A percentile compares a stretch with the other conserved stretches of the same genome.
Conservation (phyloP, 2,113 vertebrate genomes). For the Boleophthalmus pectinirostris region DNA sequence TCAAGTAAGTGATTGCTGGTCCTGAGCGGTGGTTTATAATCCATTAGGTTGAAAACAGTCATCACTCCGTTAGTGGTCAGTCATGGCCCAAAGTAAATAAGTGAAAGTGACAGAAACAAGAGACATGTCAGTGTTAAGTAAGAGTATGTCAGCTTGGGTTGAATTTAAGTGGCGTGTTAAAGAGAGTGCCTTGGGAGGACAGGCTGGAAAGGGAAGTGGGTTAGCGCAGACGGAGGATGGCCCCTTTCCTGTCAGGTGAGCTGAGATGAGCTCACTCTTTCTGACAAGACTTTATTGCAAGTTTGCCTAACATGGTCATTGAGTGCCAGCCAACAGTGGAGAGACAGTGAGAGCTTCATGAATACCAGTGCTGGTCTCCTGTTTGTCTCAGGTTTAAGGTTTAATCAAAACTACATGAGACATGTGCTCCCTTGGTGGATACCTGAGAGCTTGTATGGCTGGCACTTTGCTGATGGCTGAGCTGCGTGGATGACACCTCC, state of each 20-base stretch:
- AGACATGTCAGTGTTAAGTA: conserved; percentile 43
- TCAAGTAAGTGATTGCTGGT: conserved; percentile 16
- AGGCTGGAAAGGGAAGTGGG: conserved; percentile 33
- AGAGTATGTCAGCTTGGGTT: conserved; percentile 41
- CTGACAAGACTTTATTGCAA: conserved; percentile 51
- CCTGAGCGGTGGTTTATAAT: conserved; percentile 14
- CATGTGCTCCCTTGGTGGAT: neutral
- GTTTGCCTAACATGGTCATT: conserved; percentile 54
- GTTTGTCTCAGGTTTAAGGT: conserved; percentile 22
- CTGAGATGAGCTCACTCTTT: conserved; percentile 50
- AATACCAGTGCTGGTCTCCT: conserved; percentile 9
- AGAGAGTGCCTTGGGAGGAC: conserved; percentile 30
- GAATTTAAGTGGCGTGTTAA: conserved; percentile 35
- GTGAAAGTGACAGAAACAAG: conserved; percentile 29
- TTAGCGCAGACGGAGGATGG: conserved; percentile 30
- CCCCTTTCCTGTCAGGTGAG: conserved; percentile 59
- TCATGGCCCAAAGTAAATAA: conserved; percentile 10
- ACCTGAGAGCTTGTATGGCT: conserved; percentile 26
- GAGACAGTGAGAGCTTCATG: conserved; percentile 24
- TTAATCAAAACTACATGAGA: conserved; percentile 24
- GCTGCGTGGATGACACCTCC: conserved; percentile 63
- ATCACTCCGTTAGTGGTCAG: conserved; percentile 21
- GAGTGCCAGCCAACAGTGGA: conserved; percentile 29
- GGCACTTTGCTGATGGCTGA: conserved; percentile 57
- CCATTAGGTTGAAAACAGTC: neutral